These are phyloP conservation scores for Mastomys coucha DNA, from an alignment of 2,113 vertebrate genomes.

Conservation along the genomic window DNA sequence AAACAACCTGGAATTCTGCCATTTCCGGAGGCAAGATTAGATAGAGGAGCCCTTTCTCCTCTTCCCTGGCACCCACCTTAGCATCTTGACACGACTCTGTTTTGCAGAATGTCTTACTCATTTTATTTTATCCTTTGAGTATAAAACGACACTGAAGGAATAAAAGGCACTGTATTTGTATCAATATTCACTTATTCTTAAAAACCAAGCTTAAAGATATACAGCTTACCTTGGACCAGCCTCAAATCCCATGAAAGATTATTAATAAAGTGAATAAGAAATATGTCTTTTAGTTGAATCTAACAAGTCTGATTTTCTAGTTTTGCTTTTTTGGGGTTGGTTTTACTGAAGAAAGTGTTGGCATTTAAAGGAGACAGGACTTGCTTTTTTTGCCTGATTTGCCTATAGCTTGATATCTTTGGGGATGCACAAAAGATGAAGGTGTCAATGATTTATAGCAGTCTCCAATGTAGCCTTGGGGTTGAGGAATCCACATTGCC, in stretches of 20 bases:
- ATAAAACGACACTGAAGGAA: constrained; percentile 19
- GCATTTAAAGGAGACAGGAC: background rate
- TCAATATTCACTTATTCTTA: constrained; percentile 8
- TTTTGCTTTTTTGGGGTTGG: background rate
- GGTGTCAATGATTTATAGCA: background rate
- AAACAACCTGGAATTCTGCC: background rate
- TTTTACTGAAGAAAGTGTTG: background rate
- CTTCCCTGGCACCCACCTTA: background rate
- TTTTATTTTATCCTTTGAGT: constrained; percentile 24
- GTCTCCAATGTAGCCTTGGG: background rate
- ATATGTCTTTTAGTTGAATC: background rate
- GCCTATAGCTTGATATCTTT: background rate
- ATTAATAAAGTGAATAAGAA: constrained; percentile 29
- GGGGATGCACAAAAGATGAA: background rate
- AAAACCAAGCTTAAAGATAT: background rate
- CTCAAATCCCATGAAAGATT: background rate
- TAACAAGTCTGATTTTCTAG: background rate
- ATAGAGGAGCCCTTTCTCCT: background rate
- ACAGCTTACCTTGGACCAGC: background rate
- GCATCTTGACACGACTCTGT: constrained; percentile 24
- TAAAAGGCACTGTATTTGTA: background rate
- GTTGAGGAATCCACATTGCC: background rate
- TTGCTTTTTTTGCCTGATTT: background rate
- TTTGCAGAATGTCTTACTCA: background rate
- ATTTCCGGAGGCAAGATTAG: background rate